Evolutionary conservation across 2,888 invertebrate genomes (phyloP), one percentile per base, ranked within the genome.

Genomic region (Octodonta nipae): DNA sequence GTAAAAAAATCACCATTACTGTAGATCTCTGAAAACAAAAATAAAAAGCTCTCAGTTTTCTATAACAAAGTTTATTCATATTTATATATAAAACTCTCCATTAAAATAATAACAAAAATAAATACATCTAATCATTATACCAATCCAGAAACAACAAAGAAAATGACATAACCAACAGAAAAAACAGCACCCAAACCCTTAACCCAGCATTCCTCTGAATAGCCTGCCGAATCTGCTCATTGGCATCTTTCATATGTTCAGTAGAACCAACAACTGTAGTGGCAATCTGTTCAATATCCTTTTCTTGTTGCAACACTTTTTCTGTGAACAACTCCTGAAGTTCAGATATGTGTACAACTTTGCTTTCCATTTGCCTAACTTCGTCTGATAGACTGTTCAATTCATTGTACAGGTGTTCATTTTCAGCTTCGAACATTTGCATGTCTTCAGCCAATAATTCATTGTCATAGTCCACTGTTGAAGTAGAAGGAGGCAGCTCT

Each of bases 121-220:
- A 20, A n/a, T 7, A 20, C 20, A 17, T 8, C 15, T 65, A 81
- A 54, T 85, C 85, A 70, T 96, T 96, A 61, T 96, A 98, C 96
- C 96, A 98, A 67, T 98, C 95, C 32, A 98, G 70, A 63, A 98
- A 98, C 6, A 98, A 66, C 31, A 98, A 67, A 12, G 92, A 85
- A 59, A 96, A 91, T 22, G 95, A 91, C 77, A 95, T 83, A 22
- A 96, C 91, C 45, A 96, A 66, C 33, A 98, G 67, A 58, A 95
- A 93, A 64, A 98, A 96, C 15, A 98, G 65, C 34, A 95, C 78
- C 73, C 88, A 93, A 8, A 92, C 89, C 47, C 96, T 70, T 22
- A 95, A 73, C 1, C 93, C 89, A 1, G 96, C 96, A 63, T 93
- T 93, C 42, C 92, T 78, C 62, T 93, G 91, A 52, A 98, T 95